These are phyloP conservation scores for Pagetopsis macropterus DNA, from an alignment of 2,797 vertebrate species.

Conservation along the genomic window DNA sequence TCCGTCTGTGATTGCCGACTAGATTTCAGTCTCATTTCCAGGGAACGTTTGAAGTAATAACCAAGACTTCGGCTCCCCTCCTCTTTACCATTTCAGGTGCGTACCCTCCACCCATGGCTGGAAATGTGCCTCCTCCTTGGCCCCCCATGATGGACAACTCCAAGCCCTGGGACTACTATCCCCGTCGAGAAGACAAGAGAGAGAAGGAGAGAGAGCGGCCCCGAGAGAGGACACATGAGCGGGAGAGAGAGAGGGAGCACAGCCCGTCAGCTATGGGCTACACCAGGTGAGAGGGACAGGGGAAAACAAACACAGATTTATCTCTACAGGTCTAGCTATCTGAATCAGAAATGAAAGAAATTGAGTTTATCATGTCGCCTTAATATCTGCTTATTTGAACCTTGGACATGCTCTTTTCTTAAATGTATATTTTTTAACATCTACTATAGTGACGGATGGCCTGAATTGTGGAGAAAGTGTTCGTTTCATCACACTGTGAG, in stretches of 20 bases:
- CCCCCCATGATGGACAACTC: slow-evolving; percentile 82
- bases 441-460: no score
- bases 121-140: slow-evolving; percentile 80
- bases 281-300: slow-evolving; percentile 75
- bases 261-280: slow-evolving; percentile 82
- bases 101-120: slow-evolving; percentile 82
- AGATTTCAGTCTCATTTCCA: background rate
- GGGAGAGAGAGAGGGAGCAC: slow-evolving; percentile 83
- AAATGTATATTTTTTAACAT: no score
- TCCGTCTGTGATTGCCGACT: background rate
- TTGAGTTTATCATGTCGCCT: no score
- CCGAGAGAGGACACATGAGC: slow-evolving; percentile 82
- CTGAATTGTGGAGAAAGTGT: no score
- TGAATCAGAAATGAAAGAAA: no score
- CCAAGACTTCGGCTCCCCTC: background rate
- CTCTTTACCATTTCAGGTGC: slow-evolving; percentile 66
- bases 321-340: background rate
- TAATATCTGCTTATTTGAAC: no score
- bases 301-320: background rate
- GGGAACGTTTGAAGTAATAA: background rate
- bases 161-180: slow-evolving; percentile 84
- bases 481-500: background rate
- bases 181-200: slow-evolving; percentile 84
- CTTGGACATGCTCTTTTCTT: no score
- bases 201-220: slow-evolving; percentile 84